Conservation (phyloP, 37 sponge, comb jelly and placozoan genomes). For the Geodia barretti region DNA sequence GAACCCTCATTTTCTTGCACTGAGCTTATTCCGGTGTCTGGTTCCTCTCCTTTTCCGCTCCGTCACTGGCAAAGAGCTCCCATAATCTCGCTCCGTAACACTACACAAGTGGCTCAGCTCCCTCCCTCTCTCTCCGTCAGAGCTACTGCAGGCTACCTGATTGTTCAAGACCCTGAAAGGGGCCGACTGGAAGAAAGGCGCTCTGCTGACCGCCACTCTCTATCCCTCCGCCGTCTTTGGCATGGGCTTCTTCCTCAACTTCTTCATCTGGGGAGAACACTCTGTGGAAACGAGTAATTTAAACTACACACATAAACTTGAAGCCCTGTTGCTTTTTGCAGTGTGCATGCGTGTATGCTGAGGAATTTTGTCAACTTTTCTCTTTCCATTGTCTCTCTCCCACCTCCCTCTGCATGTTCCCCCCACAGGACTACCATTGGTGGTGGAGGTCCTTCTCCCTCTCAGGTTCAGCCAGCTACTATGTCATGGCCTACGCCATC, state of each 20-base stretch:
- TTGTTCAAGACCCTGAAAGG: conserved; percentile 93
- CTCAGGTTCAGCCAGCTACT: conserved; percentile 85
- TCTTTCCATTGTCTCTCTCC: not conserved
- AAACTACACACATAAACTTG: too few species aligned
- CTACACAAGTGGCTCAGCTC: too few species aligned
- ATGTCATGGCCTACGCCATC: conserved; percentile 89
- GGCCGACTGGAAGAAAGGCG: conserved; percentile 84
- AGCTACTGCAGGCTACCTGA: conserved; percentile 81
- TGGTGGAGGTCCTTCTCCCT: conserved; percentile 98
- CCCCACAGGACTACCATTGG: conserved; percentile 90
- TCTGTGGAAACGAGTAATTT: too few species aligned
- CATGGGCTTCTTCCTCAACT: conserved; percentile 89
- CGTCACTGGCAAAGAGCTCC: too few species aligned
- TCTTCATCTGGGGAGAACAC: conserved; percentile 92
- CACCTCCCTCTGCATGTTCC: not conserved
- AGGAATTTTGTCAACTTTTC: too few species aligned
- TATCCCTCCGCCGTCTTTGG: conserved; percentile 86
- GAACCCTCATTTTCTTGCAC: too few species aligned
- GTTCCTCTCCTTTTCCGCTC: too few species aligned
- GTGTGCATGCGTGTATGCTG: too few species aligned
- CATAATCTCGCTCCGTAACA: too few species aligned
- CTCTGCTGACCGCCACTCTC: conserved; percentile 84
- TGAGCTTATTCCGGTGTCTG: too few species aligned
- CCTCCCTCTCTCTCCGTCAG: too few species aligned
- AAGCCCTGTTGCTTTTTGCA: too few species aligned